Base-by-base conservation (phyloP, 2,797 vertebrate genomes). In the Epinephelus awoara region DNA sequence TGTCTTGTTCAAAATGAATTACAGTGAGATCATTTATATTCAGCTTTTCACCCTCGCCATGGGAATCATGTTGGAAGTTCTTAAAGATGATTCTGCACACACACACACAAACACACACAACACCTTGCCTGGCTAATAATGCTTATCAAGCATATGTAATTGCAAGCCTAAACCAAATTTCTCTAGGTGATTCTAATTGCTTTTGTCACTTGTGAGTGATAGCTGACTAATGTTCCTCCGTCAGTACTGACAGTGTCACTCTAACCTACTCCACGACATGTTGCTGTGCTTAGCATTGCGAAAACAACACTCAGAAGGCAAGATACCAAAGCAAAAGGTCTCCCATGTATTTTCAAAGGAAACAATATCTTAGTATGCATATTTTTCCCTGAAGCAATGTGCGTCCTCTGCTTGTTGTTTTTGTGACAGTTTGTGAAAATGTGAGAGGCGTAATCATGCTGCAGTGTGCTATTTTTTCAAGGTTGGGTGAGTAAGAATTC, bases 291-390 rank as follows among this genome's bases (percentile, higher is more conserved):
- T 85, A 83, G 82, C 78, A 73, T 81, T 70, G 82, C 83, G 88
- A 83, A 91, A 82, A 75, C 80, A 79, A 73, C 72, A 62, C 78
- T 90, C 61, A 78, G 55, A 89, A 89, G 78, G 79, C 65, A 74
- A 87, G 88, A 89, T 86, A 89, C 81, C 85, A 87, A 88, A 86
- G 88, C 83, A 77, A 84, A 85, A 85, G 82, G 85, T 93, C 88
- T 91, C 84, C 82, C 19, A 86, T 86, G 88, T 85, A 80, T 91
- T 91, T 93, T 93, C 89, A 92, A 92, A 89, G 85, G 85, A 90
- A 89, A 92, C 93, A 92, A 92, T 93, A 93, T 94, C 91, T 90
- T 82, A 85, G 85, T 85, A 84, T 88, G 91, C 93, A 94, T 91
- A 92, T 94, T 91, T 91, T 76, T 57, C 91, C 93, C 93, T 62